phyloP scores from a whole-genome alignment of 2,113 vertebrate genomes.

The Saccopteryx leptura region DNA sequence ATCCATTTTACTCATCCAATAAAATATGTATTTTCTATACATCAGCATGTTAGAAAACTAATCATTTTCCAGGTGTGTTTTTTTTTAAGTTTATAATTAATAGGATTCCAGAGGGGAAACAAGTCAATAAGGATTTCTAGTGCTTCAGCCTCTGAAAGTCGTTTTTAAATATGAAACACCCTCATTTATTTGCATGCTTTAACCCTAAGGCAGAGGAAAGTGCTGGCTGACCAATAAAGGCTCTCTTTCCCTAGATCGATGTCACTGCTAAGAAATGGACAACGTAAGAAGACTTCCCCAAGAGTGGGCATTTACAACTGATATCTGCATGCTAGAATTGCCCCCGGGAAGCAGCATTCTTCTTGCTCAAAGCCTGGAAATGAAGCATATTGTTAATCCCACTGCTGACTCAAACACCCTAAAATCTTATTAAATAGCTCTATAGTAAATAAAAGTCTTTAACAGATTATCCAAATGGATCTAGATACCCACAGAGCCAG shows the following conservation, averaged over 20 bases:
- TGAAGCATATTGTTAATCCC: not conserved
- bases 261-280: not conserved
- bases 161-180: not conserved
- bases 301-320: not conserved
- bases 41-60: not conserved
- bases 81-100: not conserved
- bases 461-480: not conserved
- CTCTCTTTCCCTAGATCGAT: not conserved
- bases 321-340: not conserved
- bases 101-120: conserved; percentile 15
- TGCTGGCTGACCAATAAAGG: not conserved
- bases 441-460: not conserved
- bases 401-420: not conserved
- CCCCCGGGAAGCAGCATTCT: not conserved
- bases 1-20: not conserved
- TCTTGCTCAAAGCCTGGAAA: not conserved
- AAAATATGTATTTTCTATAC: not conserved
- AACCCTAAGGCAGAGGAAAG: not conserved
- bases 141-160: not conserved
- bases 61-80: not conserved
- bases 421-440: not conserved
- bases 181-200: not conserved
- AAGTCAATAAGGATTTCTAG: not conserved
- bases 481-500: not conserved
- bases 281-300: not conserved